Evolutionary conservation across 2,797 vertebrate species (phyloP), one percentile per base, ranked within the genome.

Genomic region (Petrocephalus sullivani): DNA sequence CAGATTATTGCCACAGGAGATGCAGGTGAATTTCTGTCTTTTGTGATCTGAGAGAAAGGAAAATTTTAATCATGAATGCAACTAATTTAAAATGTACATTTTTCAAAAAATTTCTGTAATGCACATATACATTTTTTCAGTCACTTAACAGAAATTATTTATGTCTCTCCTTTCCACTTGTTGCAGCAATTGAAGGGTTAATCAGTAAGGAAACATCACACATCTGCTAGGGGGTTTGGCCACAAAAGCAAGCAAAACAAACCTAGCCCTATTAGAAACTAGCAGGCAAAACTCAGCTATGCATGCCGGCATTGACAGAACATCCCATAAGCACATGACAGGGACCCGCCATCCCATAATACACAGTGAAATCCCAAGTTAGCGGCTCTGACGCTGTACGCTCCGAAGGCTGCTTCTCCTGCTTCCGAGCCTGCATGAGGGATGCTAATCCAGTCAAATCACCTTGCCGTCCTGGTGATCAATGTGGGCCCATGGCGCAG

Each of bases 161-260:
- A 90, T 93, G 83, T 92, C 89, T 92, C 90, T 85, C 81, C 89
- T 92, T 89, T 90, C 88, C 90, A 89, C 91, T 89, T 89, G 85
- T 90, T 89, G 91, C 92, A 93, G 93, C 93, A 91, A 91, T 92
- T 90, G 91, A 93, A 91, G 89, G 91, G 90, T 92, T 93, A 89
- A 93, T 92, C 92, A 92, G 93, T 93, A 93, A 93, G 92, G 88
- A 61, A 89, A 84, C 87, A 90, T 89, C 89, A 87, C 87, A 86
- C 88, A 83, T 88, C 86, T 89, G 60, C 89, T 90, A 89, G 90
- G 88, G 90, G 89, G 28, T 28, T 88, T 89, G 89, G 82, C 84
- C 88, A 89, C 87, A 87, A 85, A 83, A 90, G 61, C 84, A 89
- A 90, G 67, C 67, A 81, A 82, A 71, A 78, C 57, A 60, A 88